Percentiles rank a stretch among this genome's conserved stretches.
phyloP scores from a whole-genome alignment of 2,888 invertebrate species.

The Rhagophthalmus giganteus region DNA sequence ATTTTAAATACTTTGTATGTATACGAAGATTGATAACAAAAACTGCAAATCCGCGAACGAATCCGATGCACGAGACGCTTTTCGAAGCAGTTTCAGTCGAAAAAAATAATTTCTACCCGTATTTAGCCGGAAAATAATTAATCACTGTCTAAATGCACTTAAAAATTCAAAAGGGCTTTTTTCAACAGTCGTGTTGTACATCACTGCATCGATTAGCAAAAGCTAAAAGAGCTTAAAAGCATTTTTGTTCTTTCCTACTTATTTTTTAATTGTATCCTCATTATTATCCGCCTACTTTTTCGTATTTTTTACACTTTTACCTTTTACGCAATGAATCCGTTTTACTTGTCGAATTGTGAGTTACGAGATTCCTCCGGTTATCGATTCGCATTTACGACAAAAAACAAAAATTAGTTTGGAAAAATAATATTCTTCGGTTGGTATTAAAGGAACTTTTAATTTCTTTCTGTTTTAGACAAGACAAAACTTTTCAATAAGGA shows the following conservation, averaged over 20 bases:
- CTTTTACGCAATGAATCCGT: slow-evolving; percentile 1
- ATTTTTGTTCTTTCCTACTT: slow-evolving; percentile 39
- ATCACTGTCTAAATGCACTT: slow-evolving; percentile 51
- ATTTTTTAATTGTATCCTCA: slow-evolving; percentile 36
- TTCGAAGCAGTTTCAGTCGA: too few relatives aligned
- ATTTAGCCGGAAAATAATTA: slow-evolving; percentile 39
- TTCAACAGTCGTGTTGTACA: slow-evolving; percentile 35
- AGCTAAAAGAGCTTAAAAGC: slow-evolving; percentile 39
- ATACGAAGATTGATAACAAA: slow-evolving; percentile 5
- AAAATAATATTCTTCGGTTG: background rate
- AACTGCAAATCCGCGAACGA: slow-evolving; percentile 1
- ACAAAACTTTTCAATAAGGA: slow-evolving; percentile 35
- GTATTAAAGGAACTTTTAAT: slow-evolving; percentile 16
- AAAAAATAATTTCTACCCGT: slow-evolving; percentile 20
- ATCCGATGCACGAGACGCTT: too few relatives aligned
- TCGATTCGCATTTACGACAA: background rate
- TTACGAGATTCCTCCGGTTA: background rate
- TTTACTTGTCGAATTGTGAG: slow-evolving; percentile 1
- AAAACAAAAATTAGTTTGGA: too few relatives aligned
- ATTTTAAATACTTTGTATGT: slow-evolving; percentile 23
- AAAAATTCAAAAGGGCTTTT: slow-evolving; percentile 45
- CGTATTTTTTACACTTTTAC: slow-evolving; percentile 6
- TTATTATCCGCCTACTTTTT: slow-evolving; percentile 27
- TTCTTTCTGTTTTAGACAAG: slow-evolving; percentile 23
- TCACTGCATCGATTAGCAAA: slow-evolving; percentile 36